Conservation (phyloP, 2,797 vertebrate genomes). For the Gambusia yucatana region DNA sequence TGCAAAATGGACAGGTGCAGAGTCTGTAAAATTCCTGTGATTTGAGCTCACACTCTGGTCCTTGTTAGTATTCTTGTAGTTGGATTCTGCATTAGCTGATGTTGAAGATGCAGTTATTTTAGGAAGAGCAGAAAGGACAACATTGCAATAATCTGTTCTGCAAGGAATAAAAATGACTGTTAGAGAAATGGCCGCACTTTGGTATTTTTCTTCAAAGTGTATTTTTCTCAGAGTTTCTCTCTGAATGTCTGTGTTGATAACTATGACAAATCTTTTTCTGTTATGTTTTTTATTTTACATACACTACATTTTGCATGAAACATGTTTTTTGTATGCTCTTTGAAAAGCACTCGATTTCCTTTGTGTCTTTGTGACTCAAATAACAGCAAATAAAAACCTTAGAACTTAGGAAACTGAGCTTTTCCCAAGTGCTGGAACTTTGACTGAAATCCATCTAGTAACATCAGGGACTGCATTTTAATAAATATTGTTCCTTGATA, state of each 20-base stretch:
- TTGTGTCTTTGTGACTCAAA: neutral
- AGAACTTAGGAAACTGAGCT: neutral
- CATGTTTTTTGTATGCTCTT: neutral
- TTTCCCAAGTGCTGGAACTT: neutral
- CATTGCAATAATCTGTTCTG: neutral
- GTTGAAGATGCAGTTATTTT: neutral
- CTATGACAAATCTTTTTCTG: neutral
- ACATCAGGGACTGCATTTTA: neutral
- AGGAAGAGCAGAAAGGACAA: neutral
- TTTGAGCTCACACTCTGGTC: neutral
- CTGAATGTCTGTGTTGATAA: constrained; percentile 20
- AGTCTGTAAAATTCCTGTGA: neutral
- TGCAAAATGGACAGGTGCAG: neutral
- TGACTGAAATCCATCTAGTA: neutral
- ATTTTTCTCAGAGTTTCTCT: neutral
- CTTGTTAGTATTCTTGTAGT: neutral
- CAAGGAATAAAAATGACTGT: neutral
- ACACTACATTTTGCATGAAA: neutral
- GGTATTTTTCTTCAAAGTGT: neutral
- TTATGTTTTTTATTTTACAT: neutral
- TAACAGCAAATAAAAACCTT: neutral
- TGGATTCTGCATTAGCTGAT: neutral
- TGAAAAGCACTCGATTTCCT: neutral
- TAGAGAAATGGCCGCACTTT: neutral
- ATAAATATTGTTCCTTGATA: neutral